Conservation (phyloP, 64 coral and sea anemone genomes). For the Trachythela sp. region DNA sequence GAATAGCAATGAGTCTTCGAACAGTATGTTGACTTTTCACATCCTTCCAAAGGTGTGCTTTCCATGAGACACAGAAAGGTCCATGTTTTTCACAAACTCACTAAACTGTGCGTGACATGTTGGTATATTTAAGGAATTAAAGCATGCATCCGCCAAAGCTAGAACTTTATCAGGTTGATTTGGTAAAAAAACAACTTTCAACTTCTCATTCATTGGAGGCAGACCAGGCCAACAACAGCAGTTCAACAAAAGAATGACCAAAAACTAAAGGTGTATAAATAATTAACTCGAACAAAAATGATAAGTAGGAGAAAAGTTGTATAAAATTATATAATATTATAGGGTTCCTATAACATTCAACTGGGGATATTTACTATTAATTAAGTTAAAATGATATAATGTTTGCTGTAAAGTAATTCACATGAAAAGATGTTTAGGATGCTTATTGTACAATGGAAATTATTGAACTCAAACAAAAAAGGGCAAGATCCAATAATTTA, state of each 20-base stretch:
- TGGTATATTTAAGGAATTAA: background rate
- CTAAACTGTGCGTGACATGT: background rate
- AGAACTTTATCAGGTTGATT: background rate
- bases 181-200: background rate
- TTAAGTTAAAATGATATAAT: too few relatives aligned
- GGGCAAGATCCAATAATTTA: too few relatives aligned
- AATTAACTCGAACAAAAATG: too few relatives aligned
- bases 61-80: background rate
- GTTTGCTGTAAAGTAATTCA: too few relatives aligned
- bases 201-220: background rate
- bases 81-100: conserved; percentile 12
- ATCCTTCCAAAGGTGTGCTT: background rate
- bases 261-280: too few relatives aligned
- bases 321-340: conserved; percentile 4
- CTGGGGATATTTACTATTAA: background rate
- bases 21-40: too few relatives aligned
- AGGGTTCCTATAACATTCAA: background rate
- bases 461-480: too few relatives aligned
- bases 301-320: too few relatives aligned
- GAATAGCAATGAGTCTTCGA: too few relatives aligned
- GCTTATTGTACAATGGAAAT: too few relatives aligned
- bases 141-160: background rate
- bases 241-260: too few relatives aligned
- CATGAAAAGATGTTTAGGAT: too few relatives aligned
- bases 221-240: conserved; percentile 36